Evolutionary conservation across 2,888 invertebrate genomes (phyloP).

Genomic region (Ophraella communa): DNA sequence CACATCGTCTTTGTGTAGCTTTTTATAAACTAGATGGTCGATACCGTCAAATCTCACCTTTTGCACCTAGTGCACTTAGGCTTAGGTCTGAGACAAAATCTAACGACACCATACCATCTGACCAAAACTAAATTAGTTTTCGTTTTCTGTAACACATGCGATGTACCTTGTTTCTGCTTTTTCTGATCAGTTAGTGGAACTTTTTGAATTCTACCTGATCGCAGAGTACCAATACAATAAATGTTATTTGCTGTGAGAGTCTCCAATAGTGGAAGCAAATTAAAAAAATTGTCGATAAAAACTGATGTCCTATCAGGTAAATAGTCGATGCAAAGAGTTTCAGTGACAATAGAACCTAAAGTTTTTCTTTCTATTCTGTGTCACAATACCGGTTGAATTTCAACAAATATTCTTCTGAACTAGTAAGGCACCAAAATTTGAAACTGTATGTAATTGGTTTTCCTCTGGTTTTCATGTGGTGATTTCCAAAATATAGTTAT

Average conservation of each 20-base stretch:
- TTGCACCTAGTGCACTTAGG: too few species aligned
- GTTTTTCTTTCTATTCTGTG: background rate
- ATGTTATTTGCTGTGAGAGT: background rate
- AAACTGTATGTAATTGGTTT: background rate
- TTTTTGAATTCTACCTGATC: too few species aligned
- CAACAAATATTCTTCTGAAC: background rate
- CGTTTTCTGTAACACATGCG: background rate
- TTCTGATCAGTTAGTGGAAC: background rate
- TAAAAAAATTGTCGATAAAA: conserved; percentile 7
- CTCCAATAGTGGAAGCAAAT: background rate
- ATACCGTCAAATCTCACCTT: too few species aligned
- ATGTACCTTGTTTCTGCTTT: background rate
- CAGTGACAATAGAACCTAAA: conserved; percentile 1
- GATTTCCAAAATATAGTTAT: too few species aligned
- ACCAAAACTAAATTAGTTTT: conserved; percentile 8
- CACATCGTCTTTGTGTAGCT: conserved; percentile 13
- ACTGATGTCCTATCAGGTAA: background rate
- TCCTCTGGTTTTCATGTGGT: background rate
- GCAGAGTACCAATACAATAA: background rate
- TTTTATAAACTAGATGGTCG: conserved; percentile 11
- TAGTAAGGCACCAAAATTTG: too few species aligned
- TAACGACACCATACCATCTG: background rate
- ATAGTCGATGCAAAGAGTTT: conserved; percentile 8
- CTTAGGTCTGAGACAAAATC: too few species aligned
- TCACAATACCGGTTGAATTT: conserved; percentile 10